Conservation (phyloP, 2,888 invertebrate species). For the Endotricha flammealis region DNA sequence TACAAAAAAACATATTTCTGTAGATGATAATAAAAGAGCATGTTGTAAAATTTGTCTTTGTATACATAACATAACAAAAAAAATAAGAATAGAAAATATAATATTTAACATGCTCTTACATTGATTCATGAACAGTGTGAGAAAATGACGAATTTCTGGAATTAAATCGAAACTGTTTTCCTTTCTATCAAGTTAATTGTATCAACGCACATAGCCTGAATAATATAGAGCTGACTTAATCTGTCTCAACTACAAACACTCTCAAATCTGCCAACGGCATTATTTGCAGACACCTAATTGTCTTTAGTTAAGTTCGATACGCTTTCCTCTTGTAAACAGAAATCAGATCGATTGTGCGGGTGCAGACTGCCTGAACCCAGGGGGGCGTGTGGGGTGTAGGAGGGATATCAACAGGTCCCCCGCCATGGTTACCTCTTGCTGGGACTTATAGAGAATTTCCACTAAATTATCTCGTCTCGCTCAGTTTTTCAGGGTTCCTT, state of each 20-base stretch:
- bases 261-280: slow-evolving; percentile 17
- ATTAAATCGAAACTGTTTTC: no score
- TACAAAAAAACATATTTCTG: no score
- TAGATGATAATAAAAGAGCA: no score
- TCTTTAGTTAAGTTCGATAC: slow-evolving; percentile 24
- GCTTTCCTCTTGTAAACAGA: slow-evolving; percentile 24
- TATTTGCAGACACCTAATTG: slow-evolving; percentile 25
- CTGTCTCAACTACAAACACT: slow-evolving; percentile 15
- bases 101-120: no score
- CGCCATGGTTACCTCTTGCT: slow-evolving; percentile 28
- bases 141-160: no score
- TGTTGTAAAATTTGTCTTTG: no score
- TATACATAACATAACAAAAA: no score
- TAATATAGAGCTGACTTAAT: slow-evolving; percentile 6
- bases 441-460: slow-evolving; percentile 23
- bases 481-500: slow-evolving; percentile 20
- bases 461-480: slow-evolving; percentile 28
- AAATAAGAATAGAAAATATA: no score
- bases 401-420: slow-evolving; percentile 39
- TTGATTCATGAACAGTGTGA: no score
- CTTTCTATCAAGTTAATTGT: no score
- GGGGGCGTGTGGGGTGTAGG: slow-evolving; percentile 8
- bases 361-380: not conserved
- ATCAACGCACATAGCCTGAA: no score
- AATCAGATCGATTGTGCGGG: slow-evolving; percentile 16